Conservation (phyloP, 1,140 invertebrate genomes). For the Cataglyphis hispanica region DNA sequence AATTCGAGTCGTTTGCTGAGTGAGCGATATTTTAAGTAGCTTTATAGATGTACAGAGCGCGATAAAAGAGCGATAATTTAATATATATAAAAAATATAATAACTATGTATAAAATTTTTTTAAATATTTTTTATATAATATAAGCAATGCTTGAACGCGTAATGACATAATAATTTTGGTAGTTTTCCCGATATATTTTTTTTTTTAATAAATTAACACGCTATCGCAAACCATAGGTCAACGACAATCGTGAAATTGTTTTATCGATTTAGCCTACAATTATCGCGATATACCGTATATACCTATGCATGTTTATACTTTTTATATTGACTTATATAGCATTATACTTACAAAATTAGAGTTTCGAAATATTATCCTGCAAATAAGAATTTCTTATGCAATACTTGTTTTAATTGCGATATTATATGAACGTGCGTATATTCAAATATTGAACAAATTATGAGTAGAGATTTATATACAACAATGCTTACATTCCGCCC, state of each 20-base stretch:
- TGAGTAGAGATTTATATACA: constrained; percentile 26
- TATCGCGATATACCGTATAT: neutral
- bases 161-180: neutral
- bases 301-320: neutral
- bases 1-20: neutral
- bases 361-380: neutral
- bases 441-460: constrained; percentile 7
- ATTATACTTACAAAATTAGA: neutral
- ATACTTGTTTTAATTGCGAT: neutral
- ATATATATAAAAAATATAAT: neutral
- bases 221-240: neutral
- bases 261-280: neutral
- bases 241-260: neutral
- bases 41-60: constrained; percentile 13
- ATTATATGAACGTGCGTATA: neutral
- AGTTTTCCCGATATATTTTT: neutral
- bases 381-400: neutral
- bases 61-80: constrained; percentile 15
- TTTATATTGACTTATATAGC: constrained; percentile 4
- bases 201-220: constrained; percentile 16
- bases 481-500: neutral
- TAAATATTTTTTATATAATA: neutral
- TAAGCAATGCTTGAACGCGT: constrained; percentile 20
- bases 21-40: neutral
- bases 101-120: neutral